Evolutionary conservation across 2,113 vertebrate species (phyloP).

Genomic region (Saccopteryx bilineata): DNA sequence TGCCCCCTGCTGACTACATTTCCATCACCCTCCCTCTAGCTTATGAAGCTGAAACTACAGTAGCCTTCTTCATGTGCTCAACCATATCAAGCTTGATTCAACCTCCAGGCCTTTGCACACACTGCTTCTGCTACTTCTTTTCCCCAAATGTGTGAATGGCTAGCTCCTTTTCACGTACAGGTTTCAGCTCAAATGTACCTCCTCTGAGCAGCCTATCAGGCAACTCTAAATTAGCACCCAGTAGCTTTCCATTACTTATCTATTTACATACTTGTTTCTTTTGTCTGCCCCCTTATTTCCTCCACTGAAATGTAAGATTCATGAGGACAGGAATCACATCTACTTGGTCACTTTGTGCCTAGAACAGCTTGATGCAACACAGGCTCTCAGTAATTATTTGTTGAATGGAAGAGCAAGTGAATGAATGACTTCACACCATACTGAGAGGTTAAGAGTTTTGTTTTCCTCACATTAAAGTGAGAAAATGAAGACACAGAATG

Average conservation of each 20-base stretch:
- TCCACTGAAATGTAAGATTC: background rate
- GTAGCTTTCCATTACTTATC: background rate
- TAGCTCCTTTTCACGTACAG: background rate
- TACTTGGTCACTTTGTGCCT: background rate
- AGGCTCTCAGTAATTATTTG: background rate
- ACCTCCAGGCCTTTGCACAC: background rate
- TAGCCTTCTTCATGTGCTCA: background rate
- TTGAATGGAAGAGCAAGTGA: background rate
- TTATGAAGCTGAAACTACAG: background rate
- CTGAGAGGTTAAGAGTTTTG: background rate
- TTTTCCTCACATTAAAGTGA: background rate
- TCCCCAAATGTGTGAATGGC: background rate
- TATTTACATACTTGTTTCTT: background rate
- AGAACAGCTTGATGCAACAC: background rate
- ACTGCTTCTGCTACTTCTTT: background rate
- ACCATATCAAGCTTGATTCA: background rate
- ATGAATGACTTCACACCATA: background rate
- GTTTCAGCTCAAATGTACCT: background rate
- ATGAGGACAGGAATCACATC: background rate
- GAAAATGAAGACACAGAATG: background rate
- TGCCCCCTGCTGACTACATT: background rate
- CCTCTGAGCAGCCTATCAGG: background rate
- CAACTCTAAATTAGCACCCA: background rate
- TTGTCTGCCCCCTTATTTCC: background rate
- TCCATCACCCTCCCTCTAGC: background rate